Evolutionary conservation across 2,113 vertebrate genomes (phyloP).

Genomic region (Cynocephalus volans): DNA sequence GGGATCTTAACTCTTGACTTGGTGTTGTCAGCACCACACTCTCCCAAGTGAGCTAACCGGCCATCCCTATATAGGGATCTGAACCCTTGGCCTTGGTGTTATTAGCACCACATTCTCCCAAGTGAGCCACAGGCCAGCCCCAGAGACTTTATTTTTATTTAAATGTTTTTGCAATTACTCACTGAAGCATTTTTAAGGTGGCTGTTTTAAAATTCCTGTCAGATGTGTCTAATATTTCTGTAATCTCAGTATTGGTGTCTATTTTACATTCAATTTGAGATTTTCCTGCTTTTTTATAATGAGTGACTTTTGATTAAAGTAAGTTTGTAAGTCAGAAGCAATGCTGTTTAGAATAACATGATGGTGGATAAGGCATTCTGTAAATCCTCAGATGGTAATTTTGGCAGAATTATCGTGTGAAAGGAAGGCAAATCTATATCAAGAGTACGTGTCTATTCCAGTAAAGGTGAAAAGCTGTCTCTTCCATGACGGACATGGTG

Average conservation of each 20-base stretch:
- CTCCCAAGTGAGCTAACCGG: too few relatives aligned
- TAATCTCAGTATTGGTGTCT: not conserved
- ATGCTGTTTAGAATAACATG: not conserved
- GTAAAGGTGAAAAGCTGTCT: not conserved
- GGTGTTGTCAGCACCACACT: too few relatives aligned
- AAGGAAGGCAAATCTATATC: not conserved
- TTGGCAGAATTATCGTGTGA: not conserved
- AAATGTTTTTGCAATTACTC: not conserved
- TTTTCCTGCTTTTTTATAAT: not conserved
- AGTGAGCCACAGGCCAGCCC: too few relatives aligned
- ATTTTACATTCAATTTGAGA: not conserved
- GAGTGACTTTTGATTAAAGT: not conserved
- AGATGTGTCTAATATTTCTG: not conserved
- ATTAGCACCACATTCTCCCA: too few relatives aligned
- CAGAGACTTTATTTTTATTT: not conserved
- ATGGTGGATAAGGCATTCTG: not conserved
- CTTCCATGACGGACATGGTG: not conserved
- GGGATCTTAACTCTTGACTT: too few relatives aligned
- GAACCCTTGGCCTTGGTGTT: too few relatives aligned
- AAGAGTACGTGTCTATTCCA: not conserved
- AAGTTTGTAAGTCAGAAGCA: not conserved
- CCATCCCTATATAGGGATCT: too few relatives aligned
- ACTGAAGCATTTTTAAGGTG: not conserved
- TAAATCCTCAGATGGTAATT: not conserved
- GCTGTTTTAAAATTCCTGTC: not conserved